Base-by-base conservation (phyloP, 1,140 invertebrate species). In the Tetramorium simillimum region DNA sequence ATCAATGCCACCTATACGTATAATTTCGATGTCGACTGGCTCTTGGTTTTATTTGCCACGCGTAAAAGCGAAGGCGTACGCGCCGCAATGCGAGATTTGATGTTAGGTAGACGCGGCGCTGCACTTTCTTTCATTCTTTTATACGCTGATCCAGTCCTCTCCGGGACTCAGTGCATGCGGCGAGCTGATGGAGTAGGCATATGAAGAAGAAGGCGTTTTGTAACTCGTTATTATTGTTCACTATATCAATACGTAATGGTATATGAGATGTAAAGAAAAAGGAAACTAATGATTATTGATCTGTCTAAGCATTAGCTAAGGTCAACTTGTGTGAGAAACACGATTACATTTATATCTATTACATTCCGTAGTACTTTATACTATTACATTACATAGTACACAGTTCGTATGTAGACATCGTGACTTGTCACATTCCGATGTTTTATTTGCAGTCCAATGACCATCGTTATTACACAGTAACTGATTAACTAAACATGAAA, bases 1-100 rank as follows among this genome's bases (percentile, higher is more conserved):
- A 93, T 94, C 92, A 94, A 93, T 93, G 92, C 92, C 92, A 92
- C 91, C 91, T 93, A 92, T 92, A 92, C 91, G 90, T 93, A 91
- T 93, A 93, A 93, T 93, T 93, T 93, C 85, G 90, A 88, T 92
- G 92, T 92, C 88, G 92, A 92, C 86, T 92, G 89, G 46, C 77
- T 82, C 75, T 88, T 81, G 65, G 77, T 90, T 89, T 88, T 91
- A 88, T 92, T 91, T 85, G 76, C 60, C 75, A 84, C 86, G 76
- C 62, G 78, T 62, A 91, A 92, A 90, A 90, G 86, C 72, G 67
- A 89, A 88, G 85, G 88, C 86, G 62, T 90, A 90, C 88, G 86
- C 62, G 60, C 56, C 43, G 70, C 77, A 63, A 51, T 84, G 56
- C 81, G 70, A 89, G 78, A 76, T 87, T 89, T 84, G 65, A 77